Evolutionary conservation across 2,888 invertebrate genomes (phyloP).

Genomic region (Euphydryas editha): DNA sequence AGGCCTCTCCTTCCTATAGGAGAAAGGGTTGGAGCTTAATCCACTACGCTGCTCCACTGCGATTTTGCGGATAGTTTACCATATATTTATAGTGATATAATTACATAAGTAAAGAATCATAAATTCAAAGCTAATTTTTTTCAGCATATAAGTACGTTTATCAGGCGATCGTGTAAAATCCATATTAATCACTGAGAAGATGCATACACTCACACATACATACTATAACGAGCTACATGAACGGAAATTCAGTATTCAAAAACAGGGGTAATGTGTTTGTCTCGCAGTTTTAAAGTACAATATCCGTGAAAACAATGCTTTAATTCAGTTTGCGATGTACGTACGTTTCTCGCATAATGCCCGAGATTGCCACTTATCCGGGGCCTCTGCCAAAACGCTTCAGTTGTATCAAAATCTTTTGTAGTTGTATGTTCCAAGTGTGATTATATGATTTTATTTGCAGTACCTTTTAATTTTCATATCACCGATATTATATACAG

Average conservation of each 20-base stretch:
- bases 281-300: conserved; percentile 25
- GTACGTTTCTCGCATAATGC: conserved; percentile 32
- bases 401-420: conserved; percentile 2
- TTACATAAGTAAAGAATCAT: too few species aligned
- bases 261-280: conserved; percentile 17
- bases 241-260: background rate
- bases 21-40: too few species aligned
- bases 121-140: too few species aligned
- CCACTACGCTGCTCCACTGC: too few species aligned
- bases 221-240: background rate
- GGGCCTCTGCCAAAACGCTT: conserved; percentile 30
- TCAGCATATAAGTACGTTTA: too few species aligned
- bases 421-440: background rate
- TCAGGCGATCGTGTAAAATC: too few species aligned
- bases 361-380: conserved; percentile 34
- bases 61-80: too few species aligned
- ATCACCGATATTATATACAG: too few species aligned
- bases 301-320: conserved; percentile 26
- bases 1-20: too few species aligned
- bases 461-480: too few species aligned
- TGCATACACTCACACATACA: background rate
- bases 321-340: conserved; percentile 33
- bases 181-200: too few species aligned
- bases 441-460: conserved; percentile 1
- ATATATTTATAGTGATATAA: too few species aligned